Base-by-base conservation (phyloP, 1,140 invertebrate species). In the Lepidotrigona ventralis region DNA sequence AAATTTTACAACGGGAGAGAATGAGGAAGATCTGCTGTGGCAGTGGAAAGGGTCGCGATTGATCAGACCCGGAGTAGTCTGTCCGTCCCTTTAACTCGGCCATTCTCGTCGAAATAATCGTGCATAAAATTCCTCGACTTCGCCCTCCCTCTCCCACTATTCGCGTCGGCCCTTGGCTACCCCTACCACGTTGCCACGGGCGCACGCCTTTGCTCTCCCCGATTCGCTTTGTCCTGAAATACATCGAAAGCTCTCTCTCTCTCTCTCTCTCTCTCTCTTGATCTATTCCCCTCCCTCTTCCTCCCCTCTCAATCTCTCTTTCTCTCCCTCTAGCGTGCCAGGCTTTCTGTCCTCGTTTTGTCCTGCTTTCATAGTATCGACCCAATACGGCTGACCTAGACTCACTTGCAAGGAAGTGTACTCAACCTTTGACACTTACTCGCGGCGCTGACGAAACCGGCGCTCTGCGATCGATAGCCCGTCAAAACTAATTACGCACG, bases 351-450 rank as follows among this genome's bases (percentile, higher is more conserved):
- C 78, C 87, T 87, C 86, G 84, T 83, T 88, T 88, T 88, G 87
- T 88, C 87, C 87, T 71, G 87, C 87, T 88, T 88, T 88, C 87
- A 88, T 88, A 86, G 87, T 88, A 88, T 88, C 87, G 87, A 88
- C 87, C 86, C 87, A 81, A 88, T 88, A 88, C 87, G 87, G 84
- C 63, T 88, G 87, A 88, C 87, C 87, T 88, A 88, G 87, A 88
- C 87, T 88, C 87, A 88, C 87, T 88, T 88, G 86, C 87, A 85
- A 88, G 86, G 86, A 88, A 88, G 86, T 81, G 86, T 88, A 87
- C 86, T 83, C 86, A 88, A 88, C 86, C 86, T 88, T 88, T 88
- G 86, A 88, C 86, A 88, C 86, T 80, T 86, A 80, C 82, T 87
- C 86, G 85, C 66, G 63, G 39, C 83, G 74, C 84, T 69, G 69